Conservation (phyloP, 2,797 vertebrate genomes). For the Trachurus trachurus region DNA sequence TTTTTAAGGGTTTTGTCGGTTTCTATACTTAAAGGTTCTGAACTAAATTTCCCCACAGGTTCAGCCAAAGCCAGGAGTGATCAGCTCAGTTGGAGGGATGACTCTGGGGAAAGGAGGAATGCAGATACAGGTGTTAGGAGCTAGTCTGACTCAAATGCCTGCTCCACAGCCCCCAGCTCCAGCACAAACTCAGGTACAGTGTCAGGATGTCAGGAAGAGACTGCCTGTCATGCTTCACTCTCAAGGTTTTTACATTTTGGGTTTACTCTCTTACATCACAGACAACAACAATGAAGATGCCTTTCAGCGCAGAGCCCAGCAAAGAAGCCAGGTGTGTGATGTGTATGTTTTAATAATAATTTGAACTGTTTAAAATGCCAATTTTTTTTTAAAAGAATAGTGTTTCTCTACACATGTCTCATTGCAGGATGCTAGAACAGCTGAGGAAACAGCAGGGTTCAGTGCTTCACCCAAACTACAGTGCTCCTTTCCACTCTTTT, state of each 20-base stretch:
- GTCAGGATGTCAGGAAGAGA: not conserved
- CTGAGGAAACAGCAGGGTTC: constrained; percentile 94
- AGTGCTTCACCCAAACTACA: constrained; percentile 94
- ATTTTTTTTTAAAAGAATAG: constrained; percentile 8
- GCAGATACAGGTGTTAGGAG: constrained; percentile 86
- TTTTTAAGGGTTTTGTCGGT: not conserved
- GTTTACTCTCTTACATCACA: constrained; percentile 64
- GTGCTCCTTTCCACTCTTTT: constrained; percentile 90
- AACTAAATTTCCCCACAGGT: constrained; percentile 5
- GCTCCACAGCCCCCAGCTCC: constrained; percentile 78
- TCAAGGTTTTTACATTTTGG: constrained; percentile 19
- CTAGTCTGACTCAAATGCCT: constrained; percentile 81
- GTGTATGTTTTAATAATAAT: not conserved
- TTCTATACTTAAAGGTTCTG: not conserved
- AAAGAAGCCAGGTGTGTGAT: constrained; percentile 93
- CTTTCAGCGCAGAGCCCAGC: constrained; percentile 91
- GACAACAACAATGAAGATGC: constrained; percentile 88
- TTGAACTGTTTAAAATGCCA: not conserved
- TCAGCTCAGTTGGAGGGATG: constrained; percentile 85
- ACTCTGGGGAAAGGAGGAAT: constrained; percentile 82
- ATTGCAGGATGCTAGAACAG: constrained; percentile 92
- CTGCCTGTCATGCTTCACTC: not conserved
- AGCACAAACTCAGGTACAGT: constrained; percentile 83
- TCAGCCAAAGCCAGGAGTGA: constrained; percentile 88
- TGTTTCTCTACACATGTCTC: not conserved